Evolutionary conservation across 1,140 invertebrate genomes (phyloP).

Genomic region (Mizuhopecten yessoensis): DNA sequence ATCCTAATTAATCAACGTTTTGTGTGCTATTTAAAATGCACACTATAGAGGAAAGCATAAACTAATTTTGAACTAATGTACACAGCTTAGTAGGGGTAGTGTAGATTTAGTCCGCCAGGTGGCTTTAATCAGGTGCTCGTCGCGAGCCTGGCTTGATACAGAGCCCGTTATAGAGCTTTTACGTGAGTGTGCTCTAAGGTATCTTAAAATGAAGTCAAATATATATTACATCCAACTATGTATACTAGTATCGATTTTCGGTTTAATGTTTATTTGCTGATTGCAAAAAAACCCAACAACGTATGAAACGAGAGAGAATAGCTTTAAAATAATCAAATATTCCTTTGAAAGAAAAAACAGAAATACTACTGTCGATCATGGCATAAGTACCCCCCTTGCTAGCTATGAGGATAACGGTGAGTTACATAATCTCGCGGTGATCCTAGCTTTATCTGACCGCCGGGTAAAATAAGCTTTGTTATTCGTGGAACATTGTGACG

Average conservation of each 20-base stretch:
- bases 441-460: neutral
- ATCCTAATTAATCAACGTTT: too few relatives aligned
- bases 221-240: neutral
- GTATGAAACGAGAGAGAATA: neutral
- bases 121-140: too few relatives aligned
- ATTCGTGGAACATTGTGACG: neutral
- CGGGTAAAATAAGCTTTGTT: conserved; percentile 17
- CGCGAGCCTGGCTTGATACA: too few relatives aligned
- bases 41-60: too few relatives aligned
- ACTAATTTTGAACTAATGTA: too few relatives aligned
- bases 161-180: too few relatives aligned
- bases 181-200: too few relatives aligned
- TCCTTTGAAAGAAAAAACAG: conserved; percentile 3
- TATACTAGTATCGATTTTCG: neutral
- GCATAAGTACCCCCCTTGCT: neutral
- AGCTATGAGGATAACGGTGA: neutral
- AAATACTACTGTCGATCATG: neutral
- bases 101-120: too few relatives aligned
- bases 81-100: too few relatives aligned
- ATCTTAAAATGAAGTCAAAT: neutral
- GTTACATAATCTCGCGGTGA: neutral
- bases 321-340: neutral
- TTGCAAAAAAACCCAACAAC: neutral
- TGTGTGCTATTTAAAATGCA: too few relatives aligned
- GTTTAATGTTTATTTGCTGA: conserved; percentile 22